These are phyloP conservation scores for Zophobas atratus DNA, from an alignment of 1,140 invertebrate species.

Conservation along the genomic window DNA sequence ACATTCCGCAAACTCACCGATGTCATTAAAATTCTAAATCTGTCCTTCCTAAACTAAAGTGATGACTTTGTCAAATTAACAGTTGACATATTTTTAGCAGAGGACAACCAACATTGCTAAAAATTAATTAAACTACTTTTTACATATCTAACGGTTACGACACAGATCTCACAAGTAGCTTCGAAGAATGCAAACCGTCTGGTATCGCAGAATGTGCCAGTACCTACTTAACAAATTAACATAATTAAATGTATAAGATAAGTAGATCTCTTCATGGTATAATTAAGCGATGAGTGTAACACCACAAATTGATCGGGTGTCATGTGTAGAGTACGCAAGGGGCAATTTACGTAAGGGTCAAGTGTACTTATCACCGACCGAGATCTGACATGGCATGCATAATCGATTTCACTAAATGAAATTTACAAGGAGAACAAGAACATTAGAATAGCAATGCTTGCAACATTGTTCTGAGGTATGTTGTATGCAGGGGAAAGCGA, in stretches of 20 bases:
- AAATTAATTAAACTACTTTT: too few relatives aligned
- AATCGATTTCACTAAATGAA: slow-evolving; percentile 57
- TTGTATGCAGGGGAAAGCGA: background rate
- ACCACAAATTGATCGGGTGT: slow-evolving; percentile 39
- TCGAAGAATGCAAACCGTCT: background rate
- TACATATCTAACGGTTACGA: too few relatives aligned
- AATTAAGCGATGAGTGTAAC: slow-evolving; percentile 39
- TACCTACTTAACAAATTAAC: background rate
- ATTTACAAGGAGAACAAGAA: slow-evolving; percentile 45
- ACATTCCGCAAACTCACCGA: too few relatives aligned
- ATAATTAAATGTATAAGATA: slow-evolving; percentile 26
- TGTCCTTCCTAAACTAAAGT: too few relatives aligned
- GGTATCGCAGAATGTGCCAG: background rate
- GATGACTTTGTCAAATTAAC: too few relatives aligned
- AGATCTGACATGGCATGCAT: slow-evolving; percentile 58
- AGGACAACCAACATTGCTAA: too few relatives aligned
- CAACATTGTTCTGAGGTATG: slow-evolving; percentile 13
- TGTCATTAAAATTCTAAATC: too few relatives aligned
- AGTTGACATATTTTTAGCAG: too few relatives aligned
- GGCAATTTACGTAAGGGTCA: slow-evolving; percentile 52
- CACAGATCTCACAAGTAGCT: too few relatives aligned
- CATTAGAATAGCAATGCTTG: slow-evolving; percentile 25
- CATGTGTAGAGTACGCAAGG: slow-evolving; percentile 36
- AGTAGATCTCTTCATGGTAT: slow-evolving; percentile 1
- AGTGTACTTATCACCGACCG: slow-evolving; percentile 56